A percentile compares a stretch with the other conserved stretches of the same genome.
Evolutionary conservation across 92 coral and sea anemone species (phyloP).

Genomic region (Nematostella vectensis): DNA sequence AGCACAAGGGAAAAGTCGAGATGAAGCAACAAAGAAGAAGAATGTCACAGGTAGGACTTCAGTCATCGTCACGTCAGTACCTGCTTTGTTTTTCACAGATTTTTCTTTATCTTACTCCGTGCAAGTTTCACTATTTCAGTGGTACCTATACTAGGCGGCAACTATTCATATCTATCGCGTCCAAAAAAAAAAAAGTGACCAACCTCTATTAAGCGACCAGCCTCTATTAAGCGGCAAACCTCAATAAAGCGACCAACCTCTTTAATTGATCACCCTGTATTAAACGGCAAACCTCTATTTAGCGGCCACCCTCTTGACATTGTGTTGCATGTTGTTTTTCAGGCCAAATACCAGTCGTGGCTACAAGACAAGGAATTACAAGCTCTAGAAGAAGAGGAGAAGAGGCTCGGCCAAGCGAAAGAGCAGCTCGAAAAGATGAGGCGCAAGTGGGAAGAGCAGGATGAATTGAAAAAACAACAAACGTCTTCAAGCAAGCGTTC

Average conservation of each 20-base stretch:
- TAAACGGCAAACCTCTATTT: no score
- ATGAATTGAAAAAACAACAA: constrained; percentile 53
- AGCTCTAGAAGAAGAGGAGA: constrained; percentile 65
- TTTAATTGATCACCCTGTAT: no score
- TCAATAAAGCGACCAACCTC: no score
- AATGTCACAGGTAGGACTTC: constrained; percentile 53
- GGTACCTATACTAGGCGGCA: no score
- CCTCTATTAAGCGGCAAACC: no score
- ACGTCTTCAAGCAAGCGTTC: constrained; percentile 12
- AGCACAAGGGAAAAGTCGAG: constrained; percentile 40
- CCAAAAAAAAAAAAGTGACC: no score
- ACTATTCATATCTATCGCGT: no score
- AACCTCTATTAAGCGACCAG: no score
- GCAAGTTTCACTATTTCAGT: no score
- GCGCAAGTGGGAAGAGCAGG: constrained; percentile 79
- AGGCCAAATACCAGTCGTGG: constrained; percentile 85
- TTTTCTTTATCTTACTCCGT: no score
- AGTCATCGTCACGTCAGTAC: background rate
- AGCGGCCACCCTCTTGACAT: no score
- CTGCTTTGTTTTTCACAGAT: background rate
- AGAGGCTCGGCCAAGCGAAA: constrained; percentile 60
- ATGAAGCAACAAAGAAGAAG: constrained; percentile 49
- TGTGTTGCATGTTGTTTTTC: no score
- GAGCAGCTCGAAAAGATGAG: constrained; percentile 58
- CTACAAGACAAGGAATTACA: constrained; percentile 77